Evolutionary conservation across 2,888 invertebrate species (phyloP).

Genomic region (Heteromyza rotundicornis): DNA sequence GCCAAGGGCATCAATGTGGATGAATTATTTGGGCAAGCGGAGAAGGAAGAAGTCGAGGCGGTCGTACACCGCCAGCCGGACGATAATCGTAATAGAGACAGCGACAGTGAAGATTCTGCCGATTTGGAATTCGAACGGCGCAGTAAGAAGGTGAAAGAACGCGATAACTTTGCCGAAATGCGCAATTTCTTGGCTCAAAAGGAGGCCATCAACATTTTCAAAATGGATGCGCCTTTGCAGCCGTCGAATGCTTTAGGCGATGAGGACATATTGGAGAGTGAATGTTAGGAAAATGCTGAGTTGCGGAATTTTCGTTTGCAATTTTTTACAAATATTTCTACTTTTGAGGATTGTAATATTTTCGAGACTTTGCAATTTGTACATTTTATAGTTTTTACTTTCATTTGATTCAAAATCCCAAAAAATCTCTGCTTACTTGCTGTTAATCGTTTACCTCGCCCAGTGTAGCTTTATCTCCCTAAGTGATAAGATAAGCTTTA

Average conservation of each 20-base stretch:
- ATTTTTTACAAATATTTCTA: background rate
- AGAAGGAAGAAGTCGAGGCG: slow-evolving; percentile 20
- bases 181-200: slow-evolving; percentile 59
- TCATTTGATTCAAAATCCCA: no score
- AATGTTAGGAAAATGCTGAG: slow-evolving; percentile 45
- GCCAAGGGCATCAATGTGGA: slow-evolving; percentile 61
- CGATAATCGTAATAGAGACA: slow-evolving; percentile 34
- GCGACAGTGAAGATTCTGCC: slow-evolving; percentile 43
- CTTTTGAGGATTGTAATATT: no score
- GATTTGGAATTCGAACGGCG: slow-evolving; percentile 44
- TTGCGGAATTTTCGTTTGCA: background rate
- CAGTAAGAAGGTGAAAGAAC: slow-evolving; percentile 49
- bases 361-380: no score
- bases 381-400: no score
- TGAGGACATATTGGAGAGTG: slow-evolving; percentile 55
- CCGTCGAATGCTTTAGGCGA: slow-evolving; percentile 33
- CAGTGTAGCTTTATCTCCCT: no score
- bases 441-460: no score
- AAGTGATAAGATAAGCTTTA: no score
- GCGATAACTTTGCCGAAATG: slow-evolving; percentile 60
- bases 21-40: slow-evolving; percentile 46
- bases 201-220: slow-evolving; percentile 57
- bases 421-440: no score
- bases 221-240: slow-evolving; percentile 35
- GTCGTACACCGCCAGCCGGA: slow-evolving; percentile 29